Evolutionary conservation across 2,888 invertebrate genomes (phyloP), one percentile per base, ranked within the genome.

Genomic region (Incurvaria masculella): DNA sequence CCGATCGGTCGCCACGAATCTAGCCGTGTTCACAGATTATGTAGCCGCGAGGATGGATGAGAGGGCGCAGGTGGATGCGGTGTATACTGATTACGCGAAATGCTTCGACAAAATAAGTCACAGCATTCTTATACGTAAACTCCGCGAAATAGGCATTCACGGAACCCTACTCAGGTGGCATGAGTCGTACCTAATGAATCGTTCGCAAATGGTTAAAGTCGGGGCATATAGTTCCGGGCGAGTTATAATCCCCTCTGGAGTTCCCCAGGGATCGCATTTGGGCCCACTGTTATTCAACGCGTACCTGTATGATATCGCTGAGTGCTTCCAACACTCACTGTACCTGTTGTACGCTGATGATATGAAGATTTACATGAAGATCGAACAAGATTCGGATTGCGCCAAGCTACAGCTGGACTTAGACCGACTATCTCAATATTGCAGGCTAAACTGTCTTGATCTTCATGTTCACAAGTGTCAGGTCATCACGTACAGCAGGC

Each of bases 1-100:
- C 16, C 48, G 44, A 21, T 44, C 44, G 38, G 38, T 49, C 18
- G 39, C 33, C 21, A 27, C 44, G 2, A 23, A 43, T 16, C 17
- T 27, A n/a, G 33, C 45, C 18, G 19, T 21, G 21, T 17, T 42
- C 16, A 14, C n/a, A 14, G 44, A 43, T 19, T 39, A 39, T 38
- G 33, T 45, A 8, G 2, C 17, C 3, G 8, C 19, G n/a, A 42
- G n/a, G 4, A 10, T 44, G 26, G 44, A 44, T 16, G 19, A 19
- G 14, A 11, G 33, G 19, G 11, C 27, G 16, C 44, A 44, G 44
- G 44, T 44, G 27, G 44, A 44, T 20, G 44, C 33, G 11, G 23
- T 44, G 16, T 44, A 44, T 20, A 44, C 44, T 3, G 27, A 44
- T 14, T 27, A 44, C 14, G 27, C 27, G 5, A 44, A 44, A 33